A percentile compares a stretch with the other conserved stretches of the same genome.
phyloP scores from a whole-genome alignment of 2,888 invertebrate species.

The Rosalia funebris region DNA sequence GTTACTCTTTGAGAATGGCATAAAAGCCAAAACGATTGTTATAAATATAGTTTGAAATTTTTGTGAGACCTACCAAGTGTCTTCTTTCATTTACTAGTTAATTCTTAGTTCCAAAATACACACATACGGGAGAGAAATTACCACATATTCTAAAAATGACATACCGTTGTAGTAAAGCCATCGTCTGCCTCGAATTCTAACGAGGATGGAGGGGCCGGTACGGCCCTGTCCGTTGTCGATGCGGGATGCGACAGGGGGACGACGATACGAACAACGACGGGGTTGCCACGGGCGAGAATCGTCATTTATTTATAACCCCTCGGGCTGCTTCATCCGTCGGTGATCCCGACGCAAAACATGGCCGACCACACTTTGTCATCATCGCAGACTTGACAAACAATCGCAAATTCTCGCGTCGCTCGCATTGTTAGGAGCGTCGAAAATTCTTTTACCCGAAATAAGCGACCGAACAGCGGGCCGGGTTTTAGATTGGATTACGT shows the following conservation, averaged over 20 bases:
- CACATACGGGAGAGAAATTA: too few species aligned
- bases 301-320: constrained; percentile 58
- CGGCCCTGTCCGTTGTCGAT: constrained; percentile 23
- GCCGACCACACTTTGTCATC: constrained; percentile 57
- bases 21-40: too few species aligned
- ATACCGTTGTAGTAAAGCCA: too few species aligned
- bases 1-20: too few species aligned
- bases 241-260: constrained; percentile 32
- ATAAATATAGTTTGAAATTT: too few species aligned
- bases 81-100: too few species aligned
- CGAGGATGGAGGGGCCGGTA: constrained; percentile 38
- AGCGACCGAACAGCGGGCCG: background rate
- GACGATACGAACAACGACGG: constrained; percentile 34
- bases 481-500: constrained; percentile 1
- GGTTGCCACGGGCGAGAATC: constrained; percentile 51
- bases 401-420: constrained; percentile 32
- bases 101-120: too few species aligned
- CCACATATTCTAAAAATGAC: too few species aligned
- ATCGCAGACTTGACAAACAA: constrained; percentile 53
- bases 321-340: constrained; percentile 46
- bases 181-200: too few species aligned
- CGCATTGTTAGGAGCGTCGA: background rate
- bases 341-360: constrained; percentile 55
- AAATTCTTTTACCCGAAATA: constrained; percentile 16
- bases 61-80: too few species aligned